Evolutionary conservation across 2,888 invertebrate species (phyloP).

Genomic region (Eucriotettix oculatus): DNA sequence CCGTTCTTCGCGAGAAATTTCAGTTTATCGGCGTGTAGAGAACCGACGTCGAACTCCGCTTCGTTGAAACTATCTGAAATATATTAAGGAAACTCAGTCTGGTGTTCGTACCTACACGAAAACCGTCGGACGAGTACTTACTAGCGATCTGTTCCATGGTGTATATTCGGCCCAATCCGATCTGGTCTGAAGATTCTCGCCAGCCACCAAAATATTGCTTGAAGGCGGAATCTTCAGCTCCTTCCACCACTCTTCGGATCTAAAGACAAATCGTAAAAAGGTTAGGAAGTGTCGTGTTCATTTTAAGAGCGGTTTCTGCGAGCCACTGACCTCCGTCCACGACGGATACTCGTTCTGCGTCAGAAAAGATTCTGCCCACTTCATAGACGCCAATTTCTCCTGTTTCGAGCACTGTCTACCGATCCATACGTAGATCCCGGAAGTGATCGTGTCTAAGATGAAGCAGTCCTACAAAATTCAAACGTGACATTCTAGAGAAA

Average conservation of each 20-base stretch:
- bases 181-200: slow-evolving; percentile 43
- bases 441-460: slow-evolving; percentile 58
- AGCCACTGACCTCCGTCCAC: slow-evolving; percentile 44
- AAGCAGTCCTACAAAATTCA: slow-evolving; percentile 45
- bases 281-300: too few relatives aligned
- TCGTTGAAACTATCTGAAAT: slow-evolving; percentile 10
- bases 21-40: slow-evolving; percentile 19
- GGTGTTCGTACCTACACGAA: too few relatives aligned
- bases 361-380: slow-evolving; percentile 48
- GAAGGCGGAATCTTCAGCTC: slow-evolving; percentile 71
- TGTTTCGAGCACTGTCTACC: slow-evolving; percentile 55
- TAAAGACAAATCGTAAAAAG: too few relatives aligned
- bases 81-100: not conserved
- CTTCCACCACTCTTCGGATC: slow-evolving; percentile 59
- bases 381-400: slow-evolving; percentile 59
- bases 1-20: slow-evolving; percentile 29
- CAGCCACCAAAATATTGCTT: slow-evolving; percentile 76
- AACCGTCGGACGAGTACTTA: too few relatives aligned
- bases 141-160: slow-evolving; percentile 21
- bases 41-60: slow-evolving; percentile 20
- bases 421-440: slow-evolving; percentile 72
- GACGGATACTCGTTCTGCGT: slow-evolving; percentile 50
- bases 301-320: too few relatives aligned
- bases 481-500: not conserved
- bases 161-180: slow-evolving; percentile 21